Evolutionary conservation across 2,888 invertebrate genomes (phyloP), one percentile per base, ranked within the genome.

Genomic region (Melieria omissa): DNA sequence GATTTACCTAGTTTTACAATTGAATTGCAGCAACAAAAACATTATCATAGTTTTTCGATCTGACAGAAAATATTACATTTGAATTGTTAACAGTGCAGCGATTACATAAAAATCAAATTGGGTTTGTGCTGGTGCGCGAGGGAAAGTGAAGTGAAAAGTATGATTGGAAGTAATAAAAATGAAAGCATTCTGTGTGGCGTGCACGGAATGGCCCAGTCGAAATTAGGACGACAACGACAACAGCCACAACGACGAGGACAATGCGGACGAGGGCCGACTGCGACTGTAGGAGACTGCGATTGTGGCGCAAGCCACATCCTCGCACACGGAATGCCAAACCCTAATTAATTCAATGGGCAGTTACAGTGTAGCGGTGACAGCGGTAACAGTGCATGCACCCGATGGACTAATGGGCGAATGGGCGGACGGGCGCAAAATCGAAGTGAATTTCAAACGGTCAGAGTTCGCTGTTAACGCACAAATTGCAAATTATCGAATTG

Each of bases 261-360:
- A 58, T 5, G 5, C 46, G 29, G 52, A 52, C 29, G 6, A 12
- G 44, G 14, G 61, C 49, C 44, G 46, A 65, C 16, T 42, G 44
- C n/a, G 49, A 49, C 49, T 60, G 14, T 14, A 4, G 44, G 10
- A 8, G 29, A 29, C 29, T 29, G 29, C 29, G 29, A 29, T 3
- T 29, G 29, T 29, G 29, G 29, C 29, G 29, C 29, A 29, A 29
- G 29, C 29, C 29, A 14, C 46, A 41, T 29, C 10, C 16, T 46
- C 45, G 16, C 41, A 57, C 8, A 57, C n/a, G 8, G 3, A 61
- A 62, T 65, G 73, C 29, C 66, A 67, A 57, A 67, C 70, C 73
- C 73, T 70, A 70, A 73, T 73, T 70, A 73, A 65, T 67, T 65
- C 58, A 66, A 65, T 58, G 70, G 70, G 70, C 70, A 67, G 70